A percentile compares a stretch with the other conserved stretches of the same genome.
These are phyloP conservation scores for Sminthurides bifidus DNA, from an alignment of 1,140 invertebrate genomes.

Conservation along the genomic window DNA sequence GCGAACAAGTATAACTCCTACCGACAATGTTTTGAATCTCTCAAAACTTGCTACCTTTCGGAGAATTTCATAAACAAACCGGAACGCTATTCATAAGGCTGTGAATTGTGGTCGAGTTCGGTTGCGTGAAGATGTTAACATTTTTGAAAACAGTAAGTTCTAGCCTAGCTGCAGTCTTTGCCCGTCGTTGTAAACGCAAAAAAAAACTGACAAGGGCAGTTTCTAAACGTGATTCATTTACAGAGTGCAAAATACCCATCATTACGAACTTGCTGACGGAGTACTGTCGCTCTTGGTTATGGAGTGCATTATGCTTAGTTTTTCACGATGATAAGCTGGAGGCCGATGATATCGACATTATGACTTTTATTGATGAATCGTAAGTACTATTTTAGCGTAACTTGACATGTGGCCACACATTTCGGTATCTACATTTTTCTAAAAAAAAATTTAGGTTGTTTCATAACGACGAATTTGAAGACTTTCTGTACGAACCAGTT, in stretches of 20 bases:
- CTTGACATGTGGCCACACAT: neutral
- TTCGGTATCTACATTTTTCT: neutral
- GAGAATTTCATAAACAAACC: neutral
- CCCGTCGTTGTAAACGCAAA: too few species aligned
- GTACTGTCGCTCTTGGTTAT: constrained; percentile 1
- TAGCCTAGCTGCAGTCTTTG: too few species aligned
- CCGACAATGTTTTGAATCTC: constrained; percentile 1
- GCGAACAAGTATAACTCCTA: constrained; percentile 1
- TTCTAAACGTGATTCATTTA: neutral
- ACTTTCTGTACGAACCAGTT: neutral
- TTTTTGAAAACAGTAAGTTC: too few species aligned
- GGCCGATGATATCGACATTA: constrained; percentile 7
- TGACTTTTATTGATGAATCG: constrained; percentile 11
- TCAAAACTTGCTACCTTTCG: neutral
- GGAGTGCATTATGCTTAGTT: constrained; percentile 6
- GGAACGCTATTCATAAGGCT: constrained; percentile 2
- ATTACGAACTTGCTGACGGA: neutral
- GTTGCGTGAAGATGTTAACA: too few species aligned
- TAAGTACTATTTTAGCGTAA: constrained; percentile 2
- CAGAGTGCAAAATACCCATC: neutral
- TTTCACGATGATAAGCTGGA: constrained; percentile 3
- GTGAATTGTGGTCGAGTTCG: neutral
- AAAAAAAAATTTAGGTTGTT: constrained; percentile 3
- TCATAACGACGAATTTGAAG: constrained; percentile 2
- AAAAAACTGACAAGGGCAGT: neutral